These are phyloP conservation scores for Papilio dardanus DNA, from an alignment of 1,140 invertebrate species.

Conservation along the genomic window DNA sequence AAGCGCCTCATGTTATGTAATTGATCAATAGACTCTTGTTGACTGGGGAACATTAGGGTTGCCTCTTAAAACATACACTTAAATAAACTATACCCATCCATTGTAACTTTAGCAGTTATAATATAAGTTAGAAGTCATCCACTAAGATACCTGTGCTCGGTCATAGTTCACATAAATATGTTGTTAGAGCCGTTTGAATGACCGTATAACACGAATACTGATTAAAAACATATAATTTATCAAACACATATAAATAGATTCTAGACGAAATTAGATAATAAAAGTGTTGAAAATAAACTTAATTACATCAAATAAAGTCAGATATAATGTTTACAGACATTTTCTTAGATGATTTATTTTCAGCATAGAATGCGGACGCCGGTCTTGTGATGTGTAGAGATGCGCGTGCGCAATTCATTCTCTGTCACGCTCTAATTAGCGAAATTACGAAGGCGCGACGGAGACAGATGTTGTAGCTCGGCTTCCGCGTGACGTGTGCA, in stretches of 20 bases:
- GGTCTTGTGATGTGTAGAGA: conserved; percentile 58
- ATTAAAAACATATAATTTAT: not conserved
- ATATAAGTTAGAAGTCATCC: no score
- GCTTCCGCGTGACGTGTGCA: conserved; percentile 42
- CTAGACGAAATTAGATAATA: not conserved
- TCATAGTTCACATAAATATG: conserved; percentile 8
- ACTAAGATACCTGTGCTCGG: not conserved
- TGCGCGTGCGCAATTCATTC: conserved; percentile 43
- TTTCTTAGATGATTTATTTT: conserved; percentile 74
- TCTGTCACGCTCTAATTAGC: conserved; percentile 47
- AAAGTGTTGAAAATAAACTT: not conserved
- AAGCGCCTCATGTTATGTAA: conserved; percentile 5
- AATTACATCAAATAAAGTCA: conserved; percentile 27
- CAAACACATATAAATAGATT: not conserved
- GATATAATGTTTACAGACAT: conserved; percentile 47
- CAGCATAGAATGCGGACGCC: conserved; percentile 65
- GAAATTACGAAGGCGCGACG: conserved; percentile 44
- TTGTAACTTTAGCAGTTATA: no score
- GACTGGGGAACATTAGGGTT: conserved; percentile 26
- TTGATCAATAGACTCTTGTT: conserved; percentile 24
- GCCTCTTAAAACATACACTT: no score
- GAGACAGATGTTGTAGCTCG: conserved; percentile 50
- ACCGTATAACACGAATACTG: not conserved
- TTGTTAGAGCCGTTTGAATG: no score
- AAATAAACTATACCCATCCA: no score